Percentiles rank a stretch among this genome's conserved stretches.
Conservation (phyloP, 2,797 vertebrate genomes). For the Todus mexicanus region DNA sequence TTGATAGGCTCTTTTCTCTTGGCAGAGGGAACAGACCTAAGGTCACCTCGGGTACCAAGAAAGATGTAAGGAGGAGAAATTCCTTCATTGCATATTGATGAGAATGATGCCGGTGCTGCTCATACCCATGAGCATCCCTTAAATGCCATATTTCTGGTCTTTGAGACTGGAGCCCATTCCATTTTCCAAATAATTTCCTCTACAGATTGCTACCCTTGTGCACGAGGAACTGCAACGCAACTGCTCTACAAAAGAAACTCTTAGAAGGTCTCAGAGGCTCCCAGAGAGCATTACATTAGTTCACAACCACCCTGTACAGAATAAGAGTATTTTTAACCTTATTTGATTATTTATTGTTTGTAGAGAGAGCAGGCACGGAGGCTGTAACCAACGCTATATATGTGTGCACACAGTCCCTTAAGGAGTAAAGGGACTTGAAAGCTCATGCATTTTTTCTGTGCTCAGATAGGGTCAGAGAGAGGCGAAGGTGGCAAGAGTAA, state of each 20-base stretch:
- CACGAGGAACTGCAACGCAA: neutral
- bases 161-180: neutral
- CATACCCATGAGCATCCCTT: neutral
- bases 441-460: neutral
- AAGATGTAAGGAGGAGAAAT: neutral
- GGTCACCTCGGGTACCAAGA: neutral
- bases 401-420: neutral
- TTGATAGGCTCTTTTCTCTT: neutral
- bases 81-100: neutral
- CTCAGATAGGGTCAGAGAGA: neutral
- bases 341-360: neutral
- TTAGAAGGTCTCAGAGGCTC: neutral
- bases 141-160: neutral
- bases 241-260: neutral
- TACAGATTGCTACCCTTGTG: neutral
- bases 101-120: neutral
- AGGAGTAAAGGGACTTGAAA: neutral
- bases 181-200: slow-evolving; percentile 27
- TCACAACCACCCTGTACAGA: neutral
- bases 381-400: neutral
- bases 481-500: neutral
- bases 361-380: neutral
- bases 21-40: neutral
- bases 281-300: neutral
- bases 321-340: neutral